These are phyloP conservation scores for Prolemur simus DNA, from an alignment of 2,113 vertebrate genomes.

Conservation along the genomic window DNA sequence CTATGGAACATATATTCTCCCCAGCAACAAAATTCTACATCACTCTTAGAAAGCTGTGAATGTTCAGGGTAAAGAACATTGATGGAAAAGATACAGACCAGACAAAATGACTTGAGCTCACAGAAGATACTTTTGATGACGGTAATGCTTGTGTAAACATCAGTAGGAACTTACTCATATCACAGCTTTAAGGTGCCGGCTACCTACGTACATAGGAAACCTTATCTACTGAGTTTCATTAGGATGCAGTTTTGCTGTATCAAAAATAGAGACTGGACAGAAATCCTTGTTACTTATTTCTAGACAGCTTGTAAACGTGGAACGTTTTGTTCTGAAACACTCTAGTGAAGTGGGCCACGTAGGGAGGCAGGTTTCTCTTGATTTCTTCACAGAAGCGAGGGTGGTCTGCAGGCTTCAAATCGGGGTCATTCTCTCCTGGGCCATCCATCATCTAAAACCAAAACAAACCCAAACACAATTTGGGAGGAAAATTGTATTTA, in stretches of 20 bases:
- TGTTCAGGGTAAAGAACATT: not conserved
- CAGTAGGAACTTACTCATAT: not conserved
- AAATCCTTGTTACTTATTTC: slow-evolving; percentile 73
- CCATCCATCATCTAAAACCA: slow-evolving; percentile 94
- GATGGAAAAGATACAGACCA: not conserved
- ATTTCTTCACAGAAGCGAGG: slow-evolving; percentile 96
- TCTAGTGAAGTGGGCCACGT: slow-evolving; percentile 87
- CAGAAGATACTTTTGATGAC: slow-evolving; percentile 28
- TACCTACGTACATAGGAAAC: not conserved
- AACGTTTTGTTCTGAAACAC: slow-evolving; percentile 98
- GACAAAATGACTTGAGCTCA: not conserved
- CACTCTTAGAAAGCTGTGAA: not conserved
- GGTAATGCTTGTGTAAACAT: slow-evolving; percentile 65
- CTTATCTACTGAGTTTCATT: not conserved
- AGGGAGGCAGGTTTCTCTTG: slow-evolving; percentile 86
- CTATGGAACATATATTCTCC: not conserved
- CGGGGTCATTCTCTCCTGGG: slow-evolving; percentile 90
- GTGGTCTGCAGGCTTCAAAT: slow-evolving; percentile 87
- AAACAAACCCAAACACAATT: slow-evolving; percentile 7
- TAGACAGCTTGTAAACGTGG: slow-evolving; percentile 91
- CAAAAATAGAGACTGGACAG: not conserved
- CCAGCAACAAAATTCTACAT: not conserved
- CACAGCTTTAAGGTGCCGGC: not conserved
- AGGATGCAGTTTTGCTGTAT: not conserved
- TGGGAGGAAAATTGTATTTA: not conserved